phyloP scores from a whole-genome alignment of 2,113 vertebrate species.

The Psammodynastes pulverulentus region DNA sequence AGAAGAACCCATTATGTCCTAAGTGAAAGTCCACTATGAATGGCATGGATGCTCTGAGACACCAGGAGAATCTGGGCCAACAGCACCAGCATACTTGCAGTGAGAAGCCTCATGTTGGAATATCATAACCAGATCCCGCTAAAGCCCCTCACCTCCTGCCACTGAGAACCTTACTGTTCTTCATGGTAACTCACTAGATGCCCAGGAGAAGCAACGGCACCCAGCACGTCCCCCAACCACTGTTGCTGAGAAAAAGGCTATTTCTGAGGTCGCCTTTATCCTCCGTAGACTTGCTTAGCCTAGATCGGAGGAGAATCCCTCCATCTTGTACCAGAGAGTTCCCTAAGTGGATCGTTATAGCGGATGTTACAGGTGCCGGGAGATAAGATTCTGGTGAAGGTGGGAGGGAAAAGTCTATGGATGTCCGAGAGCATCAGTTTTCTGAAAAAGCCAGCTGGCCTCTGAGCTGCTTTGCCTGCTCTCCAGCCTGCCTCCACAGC shows the following conservation, averaged over 20 bases:
- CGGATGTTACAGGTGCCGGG: neutral
- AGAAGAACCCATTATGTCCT: conserved; percentile 21
- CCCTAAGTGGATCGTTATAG: neutral
- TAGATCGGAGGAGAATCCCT: neutral
- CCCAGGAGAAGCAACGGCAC: neutral
- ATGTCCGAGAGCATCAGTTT: neutral
- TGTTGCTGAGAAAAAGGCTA: neutral
- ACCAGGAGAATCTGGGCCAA: neutral
- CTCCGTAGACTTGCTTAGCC: neutral
- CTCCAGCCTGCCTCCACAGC: neutral
- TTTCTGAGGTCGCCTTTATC: neutral
- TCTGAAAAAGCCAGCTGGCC: neutral
- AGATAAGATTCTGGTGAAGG: neutral
- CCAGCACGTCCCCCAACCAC: neutral
- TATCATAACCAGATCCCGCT: neutral
- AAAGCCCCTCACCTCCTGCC: neutral
- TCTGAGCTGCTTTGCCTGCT: neutral
- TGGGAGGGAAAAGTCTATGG: neutral
- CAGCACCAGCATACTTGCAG: neutral
- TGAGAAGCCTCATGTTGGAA: neutral
- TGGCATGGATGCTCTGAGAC: accelerated
- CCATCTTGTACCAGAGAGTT: neutral
- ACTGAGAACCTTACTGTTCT: neutral
- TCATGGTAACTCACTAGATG: neutral
- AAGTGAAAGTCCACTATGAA: accelerated